Base-by-base conservation (phyloP, 2,888 invertebrate species). In the Anorthoa munda region DNA sequence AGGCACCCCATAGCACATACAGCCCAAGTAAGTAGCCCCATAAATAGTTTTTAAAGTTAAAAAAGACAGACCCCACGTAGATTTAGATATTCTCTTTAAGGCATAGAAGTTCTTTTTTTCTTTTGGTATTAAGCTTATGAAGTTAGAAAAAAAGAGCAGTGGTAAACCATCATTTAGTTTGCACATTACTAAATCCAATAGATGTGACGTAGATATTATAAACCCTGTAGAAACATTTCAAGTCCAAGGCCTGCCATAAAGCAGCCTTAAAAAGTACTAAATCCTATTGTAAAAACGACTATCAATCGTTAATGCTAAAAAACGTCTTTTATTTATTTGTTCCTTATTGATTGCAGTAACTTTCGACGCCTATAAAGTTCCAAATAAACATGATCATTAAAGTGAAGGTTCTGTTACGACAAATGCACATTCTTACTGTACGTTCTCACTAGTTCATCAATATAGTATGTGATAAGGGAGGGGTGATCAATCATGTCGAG, bases 201-300 rank as follows among this genome's bases (percentile, higher is more conserved):
- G 4, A 26, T 39, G 39, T 59, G 15, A 63, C 39, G 39, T 39
- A 39, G 39, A 31, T 58, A 58, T 18, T 51, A 13, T 61, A 12
- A 58, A 51, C 31, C 9, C 46, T 50, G 18, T 63, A 72, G 13
- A 58, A 45, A 56, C 15, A 63, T 74, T 60, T 66, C 45, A 72
- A 77, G 68, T 55, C 61, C 58, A 74, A 63, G 59, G 39, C 61
- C 51, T 58, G 12, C 59, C 17, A 72, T 83, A 83, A 80, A 81
- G 73, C 4, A 31, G 72, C 66, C 63, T 77, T 81, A 75, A 79
- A 80, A 79, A 64, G 69, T 75, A 65, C 72, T 77, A 76, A 85
- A 82, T 77, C 48, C 61, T 72, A 83, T 77, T 77, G 69, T 78
- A 79, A 84, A 83, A 78, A 61, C 67, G 67, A 78, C 72, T 21